Percentiles rank a stretch among this genome's conserved stretches.
Conservation (phyloP, 2,113 vertebrate species). For the Strix aluco region DNA sequence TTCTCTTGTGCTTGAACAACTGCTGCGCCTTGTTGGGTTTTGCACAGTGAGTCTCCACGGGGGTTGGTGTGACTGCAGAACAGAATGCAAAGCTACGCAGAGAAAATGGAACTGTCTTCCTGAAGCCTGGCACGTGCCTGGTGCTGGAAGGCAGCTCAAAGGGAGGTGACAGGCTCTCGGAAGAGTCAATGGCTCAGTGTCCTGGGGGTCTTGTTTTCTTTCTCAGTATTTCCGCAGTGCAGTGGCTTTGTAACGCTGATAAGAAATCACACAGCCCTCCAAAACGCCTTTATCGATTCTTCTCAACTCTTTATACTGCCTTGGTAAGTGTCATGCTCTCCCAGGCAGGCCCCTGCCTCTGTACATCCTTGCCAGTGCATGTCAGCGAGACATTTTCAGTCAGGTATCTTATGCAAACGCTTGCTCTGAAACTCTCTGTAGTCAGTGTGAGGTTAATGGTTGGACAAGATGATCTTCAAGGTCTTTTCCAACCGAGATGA, state of each 20-base stretch:
- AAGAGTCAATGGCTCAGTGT: background rate
- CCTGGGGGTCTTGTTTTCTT: background rate
- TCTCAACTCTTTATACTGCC: slow-evolving; percentile 89
- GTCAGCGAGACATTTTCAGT: background rate
- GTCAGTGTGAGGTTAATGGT: no score
- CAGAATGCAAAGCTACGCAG: background rate
- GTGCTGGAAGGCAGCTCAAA: background rate
- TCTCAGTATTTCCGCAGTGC: slow-evolving; percentile 91
- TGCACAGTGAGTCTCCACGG: background rate
- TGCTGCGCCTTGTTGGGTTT: background rate
- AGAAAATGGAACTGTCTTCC: background rate
- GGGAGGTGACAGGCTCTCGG: background rate
- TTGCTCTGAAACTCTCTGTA: background rate
- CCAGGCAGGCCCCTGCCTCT: background rate
- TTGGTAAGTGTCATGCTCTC: slow-evolving; percentile 75
- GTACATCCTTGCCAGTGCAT: background rate
- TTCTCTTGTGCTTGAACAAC: background rate
- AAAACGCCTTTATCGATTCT: slow-evolving; percentile 88
- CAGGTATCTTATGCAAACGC: background rate
- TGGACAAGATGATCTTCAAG: no score
- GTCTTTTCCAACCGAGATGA: no score
- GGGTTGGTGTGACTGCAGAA: background rate
- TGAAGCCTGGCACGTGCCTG: background rate
- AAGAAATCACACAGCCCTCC: slow-evolving; percentile 89
- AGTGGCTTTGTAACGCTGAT: slow-evolving; percentile 97